phyloP scores from a whole-genome alignment of 2,888 invertebrate species.

The Phortica okadai region DNA sequence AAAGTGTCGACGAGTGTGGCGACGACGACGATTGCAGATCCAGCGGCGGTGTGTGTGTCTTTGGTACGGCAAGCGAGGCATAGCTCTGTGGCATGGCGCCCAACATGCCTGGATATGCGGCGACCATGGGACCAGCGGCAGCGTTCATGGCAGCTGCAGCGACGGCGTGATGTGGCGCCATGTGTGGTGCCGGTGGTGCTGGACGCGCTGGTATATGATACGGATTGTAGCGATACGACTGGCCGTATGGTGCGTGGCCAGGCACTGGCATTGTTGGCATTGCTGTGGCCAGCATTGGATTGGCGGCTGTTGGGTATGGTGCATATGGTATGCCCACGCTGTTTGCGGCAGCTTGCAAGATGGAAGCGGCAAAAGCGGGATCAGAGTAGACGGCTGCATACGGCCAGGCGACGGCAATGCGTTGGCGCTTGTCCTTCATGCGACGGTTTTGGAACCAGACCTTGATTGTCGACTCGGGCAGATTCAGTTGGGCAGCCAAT shows the following conservation, averaged over 20 bases:
- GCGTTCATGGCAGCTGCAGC: slow-evolving; percentile 67
- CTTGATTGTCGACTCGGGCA: slow-evolving; percentile 99
- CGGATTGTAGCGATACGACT: slow-evolving; percentile 77
- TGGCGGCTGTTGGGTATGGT: slow-evolving; percentile 78
- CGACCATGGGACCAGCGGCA: slow-evolving; percentile 54
- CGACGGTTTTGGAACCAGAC: slow-evolving; percentile 89
- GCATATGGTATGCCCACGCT: slow-evolving; percentile 82
- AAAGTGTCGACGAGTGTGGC: slow-evolving; percentile 75
- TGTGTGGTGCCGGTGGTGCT: slow-evolving; percentile 71
- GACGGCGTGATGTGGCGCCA: slow-evolving; percentile 75
- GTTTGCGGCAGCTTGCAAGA: slow-evolving; percentile 92
- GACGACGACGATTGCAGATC: slow-evolving; percentile 75
- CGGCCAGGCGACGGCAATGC: slow-evolving; percentile 96
- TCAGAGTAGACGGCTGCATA: slow-evolving; percentile 96
- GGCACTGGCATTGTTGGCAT: slow-evolving; percentile 79
- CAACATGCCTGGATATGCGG: slow-evolving; percentile 62
- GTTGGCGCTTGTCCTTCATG: slow-evolving; percentile 93
- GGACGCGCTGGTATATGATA: slow-evolving; percentile 77
- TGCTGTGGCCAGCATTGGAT: slow-evolving; percentile 76
- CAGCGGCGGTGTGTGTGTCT: slow-evolving; percentile 76
- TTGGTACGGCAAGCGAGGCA: slow-evolving; percentile 62
- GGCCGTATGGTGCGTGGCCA: slow-evolving; percentile 63
- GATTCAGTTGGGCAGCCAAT: slow-evolving; percentile 91
- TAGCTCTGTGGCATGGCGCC: slow-evolving; percentile 66
- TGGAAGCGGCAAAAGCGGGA: slow-evolving; percentile 93